Percentiles rank a stretch among this genome's conserved stretches.
These are phyloP conservation scores for Plebejus melissa DNA, from an alignment of 2,888 invertebrate species.

Conservation along the genomic window DNA sequence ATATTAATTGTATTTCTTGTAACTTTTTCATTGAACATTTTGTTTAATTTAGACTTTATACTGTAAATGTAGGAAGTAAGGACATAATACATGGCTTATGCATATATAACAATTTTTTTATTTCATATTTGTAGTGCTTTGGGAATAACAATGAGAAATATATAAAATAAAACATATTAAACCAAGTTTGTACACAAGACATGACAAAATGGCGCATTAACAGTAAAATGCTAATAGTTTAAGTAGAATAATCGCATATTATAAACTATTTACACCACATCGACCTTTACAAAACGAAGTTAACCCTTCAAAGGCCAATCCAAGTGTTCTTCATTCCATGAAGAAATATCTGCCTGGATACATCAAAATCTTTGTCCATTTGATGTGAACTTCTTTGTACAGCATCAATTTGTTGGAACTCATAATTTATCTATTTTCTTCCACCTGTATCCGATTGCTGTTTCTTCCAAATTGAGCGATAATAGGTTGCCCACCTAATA, in stretches of 20 bases:
- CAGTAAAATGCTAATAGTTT: neutral
- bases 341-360: neutral
- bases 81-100: neutral
- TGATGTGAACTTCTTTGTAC: too few species aligned
- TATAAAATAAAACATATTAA: neutral
- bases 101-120: neutral
- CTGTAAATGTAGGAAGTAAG: neutral
- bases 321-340: neutral
- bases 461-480: constrained; percentile 64
- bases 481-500: constrained; percentile 71
- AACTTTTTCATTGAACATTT: constrained; percentile 13
- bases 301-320: neutral
- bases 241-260: neutral
- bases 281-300: neutral
- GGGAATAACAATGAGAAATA: neutral
- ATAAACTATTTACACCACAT: neutral
- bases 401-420: too few species aligned
- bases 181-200: neutral
- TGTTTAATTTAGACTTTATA: neutral
- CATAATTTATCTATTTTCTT: constrained; percentile 39
- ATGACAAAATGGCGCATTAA: neutral
- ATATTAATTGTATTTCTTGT: neutral
- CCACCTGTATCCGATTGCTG: constrained; percentile 43
- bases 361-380: too few species aligned
- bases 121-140: neutral